Percentiles rank a stretch among this genome's conserved stretches.
Conservation (phyloP, 2,113 vertebrate genomes). For the Geothlypis trichas region DNA sequence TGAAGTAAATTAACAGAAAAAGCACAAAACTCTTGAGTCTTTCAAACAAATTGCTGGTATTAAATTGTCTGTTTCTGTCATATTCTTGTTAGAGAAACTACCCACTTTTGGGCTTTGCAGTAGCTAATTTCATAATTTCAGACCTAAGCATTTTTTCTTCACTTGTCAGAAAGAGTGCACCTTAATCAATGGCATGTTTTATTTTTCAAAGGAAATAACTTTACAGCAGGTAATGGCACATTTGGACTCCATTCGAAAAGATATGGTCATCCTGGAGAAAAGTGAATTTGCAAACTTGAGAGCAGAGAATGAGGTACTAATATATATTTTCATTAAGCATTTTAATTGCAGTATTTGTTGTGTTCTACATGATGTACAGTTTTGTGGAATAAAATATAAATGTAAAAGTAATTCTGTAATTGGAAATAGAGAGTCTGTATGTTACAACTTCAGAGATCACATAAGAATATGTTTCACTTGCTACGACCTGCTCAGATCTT, state of each 20-base stretch:
- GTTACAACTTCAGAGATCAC: not conserved
- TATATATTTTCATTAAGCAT: not conserved
- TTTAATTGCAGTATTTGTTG: not conserved
- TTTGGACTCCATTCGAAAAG: constrained; percentile 93
- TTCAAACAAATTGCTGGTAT: not conserved
- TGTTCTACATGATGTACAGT: not conserved
- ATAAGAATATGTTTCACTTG: not conserved
- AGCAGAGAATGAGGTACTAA: constrained; percentile 87
- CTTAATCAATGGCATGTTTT: not conserved
- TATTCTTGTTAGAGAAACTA: not conserved
- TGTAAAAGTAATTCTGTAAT: not conserved
- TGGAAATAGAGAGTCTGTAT: not conserved
- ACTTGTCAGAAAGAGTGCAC: not conserved
- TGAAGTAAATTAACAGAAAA: not conserved
- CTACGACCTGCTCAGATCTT: not conserved
- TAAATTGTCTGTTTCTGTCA: not conserved
- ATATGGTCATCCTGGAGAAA: constrained; percentile 99
- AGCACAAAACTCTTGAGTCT: not conserved
- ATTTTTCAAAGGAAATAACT: constrained; percentile 86
- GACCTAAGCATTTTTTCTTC: not conserved
- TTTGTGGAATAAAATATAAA: not conserved
- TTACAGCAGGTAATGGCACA: constrained; percentile 95
- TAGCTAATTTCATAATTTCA: not conserved
- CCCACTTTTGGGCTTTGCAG: not conserved
- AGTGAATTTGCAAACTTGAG: constrained; percentile 96